Conservation (phyloP, 2,888 invertebrate species). For the Troglohyphantes excavatus region DNA sequence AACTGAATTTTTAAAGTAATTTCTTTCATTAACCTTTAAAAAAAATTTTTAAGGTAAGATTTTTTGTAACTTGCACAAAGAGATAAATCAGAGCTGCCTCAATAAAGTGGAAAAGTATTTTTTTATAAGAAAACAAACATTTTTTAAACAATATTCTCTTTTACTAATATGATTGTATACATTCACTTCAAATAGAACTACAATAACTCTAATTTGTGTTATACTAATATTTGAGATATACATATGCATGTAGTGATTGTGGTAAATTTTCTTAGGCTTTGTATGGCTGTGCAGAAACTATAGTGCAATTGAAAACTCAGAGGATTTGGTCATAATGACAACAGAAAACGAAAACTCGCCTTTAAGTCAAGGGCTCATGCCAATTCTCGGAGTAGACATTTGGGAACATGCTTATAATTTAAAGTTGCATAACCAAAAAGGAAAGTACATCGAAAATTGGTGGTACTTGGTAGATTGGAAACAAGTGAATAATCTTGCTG, state of each 20-base stretch:
- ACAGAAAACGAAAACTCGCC: slow-evolving; percentile 82
- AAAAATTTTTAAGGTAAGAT: too few species aligned
- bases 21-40: too few species aligned
- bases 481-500: slow-evolving; percentile 80
- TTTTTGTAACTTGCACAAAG: too few species aligned
- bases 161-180: too few species aligned
- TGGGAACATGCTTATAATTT: slow-evolving; percentile 82
- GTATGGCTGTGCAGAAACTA: slow-evolving; percentile 81
- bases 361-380: slow-evolving; percentile 80
- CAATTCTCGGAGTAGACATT: slow-evolving; percentile 81
- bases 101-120: too few species aligned
- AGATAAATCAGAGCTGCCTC: too few species aligned
- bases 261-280: slow-evolving; percentile 80
- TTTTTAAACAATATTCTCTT: too few species aligned
- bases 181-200: too few species aligned
- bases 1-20: too few species aligned
- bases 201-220: too few species aligned
- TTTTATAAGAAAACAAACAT: too few species aligned
- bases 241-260: background rate
- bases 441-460: slow-evolving; percentile 81
- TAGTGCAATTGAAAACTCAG: slow-evolving; percentile 65
- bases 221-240: too few species aligned
- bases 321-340: slow-evolving; percentile 80
- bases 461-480: slow-evolving; percentile 82
- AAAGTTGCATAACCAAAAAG: slow-evolving; percentile 80